A percentile compares a stretch with the other conserved stretches of the same genome.
These are phyloP conservation scores for Takifugu bimaculatus DNA, from an alignment of 2,113 vertebrate genomes.

Conservation along the genomic window DNA sequence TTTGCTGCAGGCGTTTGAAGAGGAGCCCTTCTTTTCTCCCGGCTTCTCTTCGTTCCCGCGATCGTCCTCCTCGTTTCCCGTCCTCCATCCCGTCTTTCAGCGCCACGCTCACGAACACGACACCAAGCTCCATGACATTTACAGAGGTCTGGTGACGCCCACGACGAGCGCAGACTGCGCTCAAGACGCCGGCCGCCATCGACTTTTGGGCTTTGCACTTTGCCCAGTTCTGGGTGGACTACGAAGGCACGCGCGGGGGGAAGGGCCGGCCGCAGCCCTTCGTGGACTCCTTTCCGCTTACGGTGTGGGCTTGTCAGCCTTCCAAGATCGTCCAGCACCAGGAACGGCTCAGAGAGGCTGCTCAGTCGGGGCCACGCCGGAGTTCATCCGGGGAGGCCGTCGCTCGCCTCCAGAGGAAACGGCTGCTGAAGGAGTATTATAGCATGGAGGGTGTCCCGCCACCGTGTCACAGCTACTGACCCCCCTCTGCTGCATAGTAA, in stretches of 20 bases:
- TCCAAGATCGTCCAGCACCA: constrained; percentile 79
- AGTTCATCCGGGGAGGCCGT: constrained; percentile 82
- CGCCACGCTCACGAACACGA: constrained; percentile 94
- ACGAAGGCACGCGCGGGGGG: constrained; percentile 85
- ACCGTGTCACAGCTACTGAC: constrained; percentile 5
- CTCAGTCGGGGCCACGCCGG: constrained; percentile 70
- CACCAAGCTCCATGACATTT: constrained; percentile 90
- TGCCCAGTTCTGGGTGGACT: constrained; percentile 97
- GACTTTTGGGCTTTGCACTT: constrained; percentile 95
- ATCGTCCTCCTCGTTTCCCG: constrained; percentile 71
- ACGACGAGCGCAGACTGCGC: constrained; percentile 78
- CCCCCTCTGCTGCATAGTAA: constrained; percentile 56
- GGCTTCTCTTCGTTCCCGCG: constrained; percentile 77
- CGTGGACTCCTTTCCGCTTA: constrained; percentile 93
- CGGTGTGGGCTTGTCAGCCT: constrained; percentile 91
- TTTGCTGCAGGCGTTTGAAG: constrained; percentile 90
- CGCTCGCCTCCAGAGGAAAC: constrained; percentile 84
- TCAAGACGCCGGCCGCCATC: constrained; percentile 85
- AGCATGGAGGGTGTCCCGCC: constrained; percentile 71
- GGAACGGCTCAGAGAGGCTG: constrained; percentile 65
- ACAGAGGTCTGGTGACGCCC: constrained; percentile 83
- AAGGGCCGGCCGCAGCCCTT: constrained; percentile 87
- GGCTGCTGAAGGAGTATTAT: constrained; percentile 90
- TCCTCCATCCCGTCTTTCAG: constrained; percentile 91
- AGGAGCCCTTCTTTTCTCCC: constrained; percentile 85